These are phyloP conservation scores for Crotalus viridis DNA, from an alignment of 2,113 vertebrate species.

Conservation along the genomic window DNA sequence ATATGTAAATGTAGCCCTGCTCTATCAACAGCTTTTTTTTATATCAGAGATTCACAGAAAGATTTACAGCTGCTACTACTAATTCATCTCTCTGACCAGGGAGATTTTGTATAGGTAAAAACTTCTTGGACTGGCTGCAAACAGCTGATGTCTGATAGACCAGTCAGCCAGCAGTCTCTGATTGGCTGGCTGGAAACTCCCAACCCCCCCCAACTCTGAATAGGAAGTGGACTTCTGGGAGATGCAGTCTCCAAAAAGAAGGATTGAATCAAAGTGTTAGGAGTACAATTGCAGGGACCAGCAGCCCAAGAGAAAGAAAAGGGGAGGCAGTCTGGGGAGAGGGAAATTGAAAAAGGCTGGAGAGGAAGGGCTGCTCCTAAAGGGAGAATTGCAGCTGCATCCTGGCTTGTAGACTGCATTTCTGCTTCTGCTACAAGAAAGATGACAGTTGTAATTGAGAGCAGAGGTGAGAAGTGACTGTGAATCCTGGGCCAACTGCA, in stretches of 20 bases:
- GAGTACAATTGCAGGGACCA: not conserved
- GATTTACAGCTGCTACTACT: not conserved
- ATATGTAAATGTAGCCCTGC: not conserved
- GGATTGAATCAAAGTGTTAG: not conserved
- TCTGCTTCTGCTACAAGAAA: not conserved
- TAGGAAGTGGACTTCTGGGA: not conserved
- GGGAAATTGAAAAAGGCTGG: not conserved
- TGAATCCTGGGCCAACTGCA: not conserved
- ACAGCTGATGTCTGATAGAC: not conserved
- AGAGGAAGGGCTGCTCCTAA: not conserved
- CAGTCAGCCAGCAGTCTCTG: not conserved
- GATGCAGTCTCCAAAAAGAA: not conserved
- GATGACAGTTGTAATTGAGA: not conserved
- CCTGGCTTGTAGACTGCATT: not conserved
- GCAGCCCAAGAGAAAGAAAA: not conserved
- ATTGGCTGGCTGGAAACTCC: not conserved
- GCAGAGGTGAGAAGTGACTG: not conserved
- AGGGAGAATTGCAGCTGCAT: not conserved
- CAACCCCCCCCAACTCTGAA: not conserved
- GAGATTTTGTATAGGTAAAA: not conserved
- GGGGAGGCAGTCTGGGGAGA: not conserved
- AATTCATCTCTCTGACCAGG: not conserved
- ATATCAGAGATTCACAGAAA: not conserved
- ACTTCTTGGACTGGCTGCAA: not conserved
- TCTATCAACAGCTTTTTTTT: not conserved